Percentiles rank a stretch among this genome's conserved stretches.
Conservation (phyloP, 2,113 vertebrate species). For the Crotalus horridus region DNA sequence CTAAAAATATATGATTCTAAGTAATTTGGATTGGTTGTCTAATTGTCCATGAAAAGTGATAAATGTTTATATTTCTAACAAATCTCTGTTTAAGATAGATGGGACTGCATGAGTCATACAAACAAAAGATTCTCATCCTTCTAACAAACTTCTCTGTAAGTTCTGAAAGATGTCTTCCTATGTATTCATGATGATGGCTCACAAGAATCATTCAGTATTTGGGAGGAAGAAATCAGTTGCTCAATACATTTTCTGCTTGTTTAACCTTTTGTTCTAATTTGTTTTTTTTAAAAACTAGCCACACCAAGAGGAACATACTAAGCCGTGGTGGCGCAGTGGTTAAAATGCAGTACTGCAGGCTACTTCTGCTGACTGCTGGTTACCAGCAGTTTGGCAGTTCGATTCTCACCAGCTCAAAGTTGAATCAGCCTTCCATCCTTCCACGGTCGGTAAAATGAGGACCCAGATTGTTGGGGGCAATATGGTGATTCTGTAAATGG, state of each 20-base stretch:
- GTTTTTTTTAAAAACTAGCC: background rate
- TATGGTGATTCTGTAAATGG: too few species aligned
- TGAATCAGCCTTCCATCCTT: too few species aligned
- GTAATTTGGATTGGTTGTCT: background rate
- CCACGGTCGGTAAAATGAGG: too few species aligned
- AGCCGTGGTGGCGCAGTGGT: too few species aligned
- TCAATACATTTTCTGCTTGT: background rate
- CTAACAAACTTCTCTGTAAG: too few species aligned
- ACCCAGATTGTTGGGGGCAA: too few species aligned
- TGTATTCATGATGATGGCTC: background rate
- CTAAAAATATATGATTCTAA: background rate
- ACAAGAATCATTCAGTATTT: background rate
- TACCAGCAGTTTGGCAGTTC: too few species aligned
- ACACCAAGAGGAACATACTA: background rate
- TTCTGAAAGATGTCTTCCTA: too few species aligned
- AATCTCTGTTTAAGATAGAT: constrained; percentile 22
- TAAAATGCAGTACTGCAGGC: too few species aligned
- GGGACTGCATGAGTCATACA: background rate
- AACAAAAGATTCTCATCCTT: too few species aligned
- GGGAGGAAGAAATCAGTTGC: background rate
- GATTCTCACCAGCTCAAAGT: too few species aligned
- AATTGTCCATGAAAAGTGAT: constrained; percentile 43
- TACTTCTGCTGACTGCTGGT: too few species aligned
- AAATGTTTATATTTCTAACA: background rate
- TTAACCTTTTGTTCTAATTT: background rate